These are phyloP conservation scores for Actinemys pallida DNA, from an alignment of 2,113 vertebrate species.

Conservation along the genomic window DNA sequence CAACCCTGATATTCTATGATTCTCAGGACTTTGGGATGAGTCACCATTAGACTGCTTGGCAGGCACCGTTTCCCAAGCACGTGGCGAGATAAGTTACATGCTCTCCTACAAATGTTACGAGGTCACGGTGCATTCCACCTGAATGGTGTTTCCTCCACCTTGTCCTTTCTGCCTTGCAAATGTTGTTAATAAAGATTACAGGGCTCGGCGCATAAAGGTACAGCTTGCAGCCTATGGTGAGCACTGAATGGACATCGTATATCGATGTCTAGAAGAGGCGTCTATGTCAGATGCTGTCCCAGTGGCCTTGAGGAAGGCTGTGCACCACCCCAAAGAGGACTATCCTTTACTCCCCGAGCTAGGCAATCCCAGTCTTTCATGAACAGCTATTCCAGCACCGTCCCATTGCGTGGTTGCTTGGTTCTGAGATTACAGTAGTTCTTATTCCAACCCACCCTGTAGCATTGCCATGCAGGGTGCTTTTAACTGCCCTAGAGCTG, in stretches of 20 bases:
- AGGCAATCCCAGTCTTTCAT: conserved; percentile 1
- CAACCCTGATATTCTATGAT: no score
- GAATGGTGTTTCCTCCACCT: background rate
- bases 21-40: no score
- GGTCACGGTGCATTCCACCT: no score
- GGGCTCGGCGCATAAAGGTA: background rate
- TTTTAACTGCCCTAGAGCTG: background rate
- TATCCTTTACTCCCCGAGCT: background rate
- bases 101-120: no score
- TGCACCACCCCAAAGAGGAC: conserved; percentile 16
- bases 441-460: background rate
- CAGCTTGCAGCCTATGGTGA: background rate
- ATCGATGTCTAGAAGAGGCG: background rate
- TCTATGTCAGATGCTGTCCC: background rate
- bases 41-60: no score
- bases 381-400: background rate
- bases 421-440: background rate
- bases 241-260: background rate
- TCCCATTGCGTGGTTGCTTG: conserved; percentile 16
- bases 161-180: background rate
- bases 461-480: background rate
- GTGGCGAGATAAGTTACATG: no score
- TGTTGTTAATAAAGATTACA: background rate
- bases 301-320: background rate
- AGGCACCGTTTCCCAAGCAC: no score